A percentile compares a stretch with the other conserved stretches of the same genome.
Evolutionary conservation across 2,113 vertebrate genomes (phyloP).

Genomic region (Saguinus midas): DNA sequence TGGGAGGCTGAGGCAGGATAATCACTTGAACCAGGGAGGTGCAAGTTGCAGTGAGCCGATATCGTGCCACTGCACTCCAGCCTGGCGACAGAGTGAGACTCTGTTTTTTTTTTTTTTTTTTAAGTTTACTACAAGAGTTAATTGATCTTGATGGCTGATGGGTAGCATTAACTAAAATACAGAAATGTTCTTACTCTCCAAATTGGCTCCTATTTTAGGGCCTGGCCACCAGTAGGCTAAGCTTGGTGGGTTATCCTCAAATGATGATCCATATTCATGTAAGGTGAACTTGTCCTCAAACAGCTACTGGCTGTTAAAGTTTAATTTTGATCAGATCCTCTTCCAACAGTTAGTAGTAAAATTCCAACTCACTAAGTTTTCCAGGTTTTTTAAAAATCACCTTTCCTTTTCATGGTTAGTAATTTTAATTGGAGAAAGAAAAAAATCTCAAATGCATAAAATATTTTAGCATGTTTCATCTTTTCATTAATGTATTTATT

Average conservation of each 20-base stretch:
- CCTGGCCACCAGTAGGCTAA: neutral
- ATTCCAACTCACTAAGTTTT: neutral
- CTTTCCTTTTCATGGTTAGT: neutral
- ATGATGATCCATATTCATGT: neutral
- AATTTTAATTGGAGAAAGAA: conserved; percentile 40
- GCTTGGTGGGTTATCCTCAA: no score
- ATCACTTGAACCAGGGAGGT: no score
- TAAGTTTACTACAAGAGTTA: neutral
- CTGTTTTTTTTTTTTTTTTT: no score
- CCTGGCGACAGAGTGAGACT: no score
- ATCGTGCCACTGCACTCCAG: no score
- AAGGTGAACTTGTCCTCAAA: neutral
- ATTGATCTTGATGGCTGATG: neutral
- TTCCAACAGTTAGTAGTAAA: neutral
- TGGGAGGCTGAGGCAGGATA: no score
- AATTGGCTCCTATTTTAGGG: neutral
- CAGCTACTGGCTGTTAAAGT: neutral
- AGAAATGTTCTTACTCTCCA: neutral
- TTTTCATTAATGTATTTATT: conserved; percentile 7
- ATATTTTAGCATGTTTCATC: neutral
- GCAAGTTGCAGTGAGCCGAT: no score
- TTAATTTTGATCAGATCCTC: neutral
- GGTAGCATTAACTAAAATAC: neutral
- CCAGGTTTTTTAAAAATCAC: neutral
- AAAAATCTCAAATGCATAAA: neutral